Evolutionary conservation across 2,888 invertebrate species (phyloP).

Genomic region (Athalia rosae): DNA sequence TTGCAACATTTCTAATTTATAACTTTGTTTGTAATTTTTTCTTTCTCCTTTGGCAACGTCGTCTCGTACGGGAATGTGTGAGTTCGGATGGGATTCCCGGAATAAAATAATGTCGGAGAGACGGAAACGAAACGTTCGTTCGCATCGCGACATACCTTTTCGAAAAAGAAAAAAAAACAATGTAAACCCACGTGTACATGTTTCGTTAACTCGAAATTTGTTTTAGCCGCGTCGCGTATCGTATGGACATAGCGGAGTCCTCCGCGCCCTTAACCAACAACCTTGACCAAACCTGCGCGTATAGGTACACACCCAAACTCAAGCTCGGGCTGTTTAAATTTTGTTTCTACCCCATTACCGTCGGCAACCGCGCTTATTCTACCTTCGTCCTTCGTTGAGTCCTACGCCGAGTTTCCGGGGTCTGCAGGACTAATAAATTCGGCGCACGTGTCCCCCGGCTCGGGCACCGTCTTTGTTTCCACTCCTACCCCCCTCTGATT

Average conservation of each 20-base stretch:
- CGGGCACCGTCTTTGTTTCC: background rate
- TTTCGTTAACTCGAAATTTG: no score
- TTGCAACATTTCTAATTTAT: no score
- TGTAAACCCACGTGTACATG: no score
- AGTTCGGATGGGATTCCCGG: no score
- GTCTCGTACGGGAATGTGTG: no score
- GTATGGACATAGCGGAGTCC: background rate
- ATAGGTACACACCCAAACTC: constrained; percentile 12
- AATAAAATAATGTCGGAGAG: no score
- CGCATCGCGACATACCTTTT: no score
- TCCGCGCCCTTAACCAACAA: background rate
- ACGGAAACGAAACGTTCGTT: no score
- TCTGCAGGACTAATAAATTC: background rate
- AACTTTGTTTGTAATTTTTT: no score
- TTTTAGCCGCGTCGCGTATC: no score
- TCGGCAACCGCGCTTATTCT: background rate
- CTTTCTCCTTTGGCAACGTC: no score
- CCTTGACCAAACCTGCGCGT: background rate
- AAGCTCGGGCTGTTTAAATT: constrained; percentile 11
- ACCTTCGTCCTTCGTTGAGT: background rate
- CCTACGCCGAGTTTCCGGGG: background rate
- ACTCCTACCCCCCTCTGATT: background rate
- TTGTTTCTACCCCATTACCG: constrained; percentile 38
- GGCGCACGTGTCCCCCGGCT: constrained; percentile 14
- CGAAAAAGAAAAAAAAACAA: no score